Evolutionary conservation across 2,797 vertebrate genomes (phyloP), one percentile per base, ranked within the genome.

Genomic region (Pangasius macronema): DNA sequence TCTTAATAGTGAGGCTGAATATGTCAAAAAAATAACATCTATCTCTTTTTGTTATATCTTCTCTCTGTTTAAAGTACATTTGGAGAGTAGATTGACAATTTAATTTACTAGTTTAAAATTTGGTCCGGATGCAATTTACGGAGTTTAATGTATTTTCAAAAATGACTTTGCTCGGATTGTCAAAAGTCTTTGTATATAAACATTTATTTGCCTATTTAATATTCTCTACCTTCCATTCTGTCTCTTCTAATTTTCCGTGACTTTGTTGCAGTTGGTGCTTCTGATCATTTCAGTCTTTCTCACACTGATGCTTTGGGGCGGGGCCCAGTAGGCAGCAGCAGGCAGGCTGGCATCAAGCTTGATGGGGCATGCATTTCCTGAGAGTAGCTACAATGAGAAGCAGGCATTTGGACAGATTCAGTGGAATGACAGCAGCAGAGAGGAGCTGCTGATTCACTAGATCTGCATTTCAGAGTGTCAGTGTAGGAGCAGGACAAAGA

Each of bases 361-460:
- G 83, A 80, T 36, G 65, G 82, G 46, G 68, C 42, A 88, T 91
- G 77, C 87, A 91, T 92, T 91, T 88, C 75, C 73, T 86, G 24
- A 88, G 87, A 42, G 82, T 57, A 84, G 87, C 86, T 82, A 83
- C 61, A 84, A 84, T 88, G 86, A 88, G 84, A 80, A 59, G 82
- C 49, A 88, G 86, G 86, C 84, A 91, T 92, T 92, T 89, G 85
- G 86, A 88, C 81, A 67, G 82, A 65, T 85, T 86, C 46, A 89
- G 77, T 85, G 82, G 80, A 82, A 87, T 84, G 76, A 84, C 67
- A 87, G 63, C 80, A 88, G 82, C 77, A 85, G 73, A 68, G 86
- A 63, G 59, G 30, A 87, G 77, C 86, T 79, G 53, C 70, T 67
- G 55, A 83, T 70, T 83, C 82, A 70, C 63, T 65, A 83, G 63